These are phyloP conservation scores for Ypsolopha scabrella DNA, from an alignment of 2,888 invertebrate species.

Conservation along the genomic window DNA sequence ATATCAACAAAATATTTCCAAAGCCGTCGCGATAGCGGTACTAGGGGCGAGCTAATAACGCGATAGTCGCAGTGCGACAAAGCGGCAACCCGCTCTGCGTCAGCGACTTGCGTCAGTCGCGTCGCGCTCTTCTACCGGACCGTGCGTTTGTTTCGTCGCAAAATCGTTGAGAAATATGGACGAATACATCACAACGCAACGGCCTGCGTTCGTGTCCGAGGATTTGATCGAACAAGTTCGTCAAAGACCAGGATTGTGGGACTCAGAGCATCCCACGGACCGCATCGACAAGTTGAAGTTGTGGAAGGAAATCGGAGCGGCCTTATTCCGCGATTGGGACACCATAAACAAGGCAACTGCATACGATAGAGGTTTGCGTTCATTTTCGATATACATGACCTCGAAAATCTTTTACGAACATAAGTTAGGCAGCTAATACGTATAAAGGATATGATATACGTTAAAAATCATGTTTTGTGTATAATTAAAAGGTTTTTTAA, in stretches of 20 bases:
- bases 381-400: no score
- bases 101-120: constrained; percentile 1
- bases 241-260: constrained; percentile 44
- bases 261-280: constrained; percentile 53
- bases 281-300: constrained; percentile 49
- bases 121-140: not conserved
- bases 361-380: constrained; percentile 45
- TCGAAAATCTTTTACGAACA: no score
- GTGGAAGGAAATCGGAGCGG: constrained; percentile 57
- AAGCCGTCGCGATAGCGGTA: not conserved
- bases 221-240: constrained; percentile 51
- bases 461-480: no score
- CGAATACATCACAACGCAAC: not conserved
- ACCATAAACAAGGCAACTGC: constrained; percentile 45
- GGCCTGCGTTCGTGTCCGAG: not conserved
- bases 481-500: no score
- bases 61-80: constrained; percentile 3
- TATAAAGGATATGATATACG: no score
- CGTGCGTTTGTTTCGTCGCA: not conserved
- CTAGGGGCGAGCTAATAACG: not conserved
- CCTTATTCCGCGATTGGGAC: constrained; percentile 44
- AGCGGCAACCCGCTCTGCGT: not conserved
- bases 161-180: not conserved
- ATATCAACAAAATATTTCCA: no score
- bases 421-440: no score